Base-by-base conservation (phyloP, 2,797 vertebrate species). In the Rhinichthys osculus region DNA sequence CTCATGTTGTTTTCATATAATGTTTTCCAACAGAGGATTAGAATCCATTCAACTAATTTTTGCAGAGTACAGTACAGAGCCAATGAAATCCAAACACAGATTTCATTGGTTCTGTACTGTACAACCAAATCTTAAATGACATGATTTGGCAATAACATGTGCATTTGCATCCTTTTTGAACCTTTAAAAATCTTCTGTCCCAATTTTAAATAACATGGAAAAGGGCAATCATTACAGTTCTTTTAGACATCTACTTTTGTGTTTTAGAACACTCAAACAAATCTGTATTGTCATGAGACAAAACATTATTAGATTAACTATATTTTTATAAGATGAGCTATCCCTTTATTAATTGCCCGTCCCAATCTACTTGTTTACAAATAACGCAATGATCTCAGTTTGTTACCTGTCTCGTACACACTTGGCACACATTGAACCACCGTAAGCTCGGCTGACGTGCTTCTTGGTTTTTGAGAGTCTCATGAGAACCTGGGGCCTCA, bases 341-440 rank as follows among this genome's bases (percentile, higher is more conserved):
- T n/a, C 9, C 57, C 23, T 59, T 59, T 59, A n/a, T n/a, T 59
- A n/a, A n/a, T 62, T 0, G 1, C 57, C 57, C 2, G 13, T n/a
- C 23, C 59, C 59, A 27, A 44, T 54, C 21, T 27, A 40, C n/a
- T 30, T 9, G 11, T 47, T 47, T 44, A 38, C 16, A 54, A 40
- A 54, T 70, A 38, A 52, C 21, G 35, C 1, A 59, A 30, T 11
- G 33, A 16, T 67, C 35, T 23, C 23, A 72, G 11, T 17, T 10
- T 50, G 73, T 95, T 91, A 99, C 98, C 98, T 97, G 96, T 99
- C 98, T 0, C 98, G 98, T 84, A 99, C 98, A 92, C 96, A 97
- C 90, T 99, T 99, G 66, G 98, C 98, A 70, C 98, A 99, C 98
- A 99, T 99, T 92, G 98, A 99, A 21, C 98, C 98, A 70, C 98